A percentile compares a stretch with the other conserved stretches of the same genome.
Evolutionary conservation across 2,113 vertebrate species (phyloP).

Genomic region (Mustelus asterias): DNA sequence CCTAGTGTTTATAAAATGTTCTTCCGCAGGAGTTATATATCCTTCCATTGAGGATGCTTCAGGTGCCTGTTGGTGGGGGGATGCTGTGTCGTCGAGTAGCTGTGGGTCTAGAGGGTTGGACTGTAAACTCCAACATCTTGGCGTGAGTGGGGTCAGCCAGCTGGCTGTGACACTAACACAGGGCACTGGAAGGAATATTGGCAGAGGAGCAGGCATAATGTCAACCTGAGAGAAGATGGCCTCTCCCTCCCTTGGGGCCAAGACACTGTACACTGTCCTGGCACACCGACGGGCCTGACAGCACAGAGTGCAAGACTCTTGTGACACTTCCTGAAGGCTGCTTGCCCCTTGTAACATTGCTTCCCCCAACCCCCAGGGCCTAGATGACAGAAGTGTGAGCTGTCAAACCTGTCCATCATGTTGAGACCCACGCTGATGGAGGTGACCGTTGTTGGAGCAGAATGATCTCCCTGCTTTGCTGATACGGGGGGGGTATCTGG

Average conservation of each 20-base stretch:
- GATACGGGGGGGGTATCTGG: background rate
- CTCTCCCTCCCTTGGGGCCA: background rate
- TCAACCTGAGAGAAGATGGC: background rate
- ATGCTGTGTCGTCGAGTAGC: background rate
- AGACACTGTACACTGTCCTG: background rate
- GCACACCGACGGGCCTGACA: background rate
- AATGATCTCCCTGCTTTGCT: background rate
- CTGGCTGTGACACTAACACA: background rate
- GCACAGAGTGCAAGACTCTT: background rate
- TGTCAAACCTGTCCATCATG: background rate
- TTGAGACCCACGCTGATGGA: background rate
- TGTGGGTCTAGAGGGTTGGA: background rate
- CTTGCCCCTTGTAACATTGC: background rate
- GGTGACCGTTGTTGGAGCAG: background rate
- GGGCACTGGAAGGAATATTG: background rate
- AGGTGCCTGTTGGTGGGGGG: background rate
- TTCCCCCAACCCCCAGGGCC: background rate
- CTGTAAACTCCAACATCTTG: background rate
- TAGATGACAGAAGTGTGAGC: background rate
- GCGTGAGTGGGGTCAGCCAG: background rate
- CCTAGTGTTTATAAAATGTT: background rate
- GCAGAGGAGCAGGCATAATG: background rate
- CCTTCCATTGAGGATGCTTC: background rate
- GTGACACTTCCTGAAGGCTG: background rate
- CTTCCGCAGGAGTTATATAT: background rate